These are phyloP conservation scores for Siphamia tubifer DNA, from an alignment of 2,113 vertebrate species.

Conservation along the genomic window DNA sequence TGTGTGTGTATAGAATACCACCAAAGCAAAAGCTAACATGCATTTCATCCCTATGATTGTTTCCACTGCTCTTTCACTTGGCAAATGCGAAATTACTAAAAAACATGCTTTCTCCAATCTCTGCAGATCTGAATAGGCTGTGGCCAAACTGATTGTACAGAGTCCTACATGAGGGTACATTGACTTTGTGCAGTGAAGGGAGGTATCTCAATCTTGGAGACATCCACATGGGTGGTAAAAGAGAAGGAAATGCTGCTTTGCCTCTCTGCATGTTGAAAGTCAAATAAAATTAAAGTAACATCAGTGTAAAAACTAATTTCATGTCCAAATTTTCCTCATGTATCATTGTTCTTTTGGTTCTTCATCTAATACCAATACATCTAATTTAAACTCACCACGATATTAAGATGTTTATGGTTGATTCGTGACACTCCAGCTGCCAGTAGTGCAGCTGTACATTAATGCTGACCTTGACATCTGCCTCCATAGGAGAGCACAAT, in stretches of 20 bases:
- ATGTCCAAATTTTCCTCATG: neutral
- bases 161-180: slow-evolving; percentile 74
- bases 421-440: slow-evolving; percentile 11
- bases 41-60: slow-evolving; percentile 18
- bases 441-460: slow-evolving; percentile 30
- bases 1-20: slow-evolving; percentile 32
- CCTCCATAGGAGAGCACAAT: slow-evolving; percentile 52
- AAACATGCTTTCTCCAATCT: slow-evolving; percentile 61
- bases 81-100: slow-evolving; percentile 44
- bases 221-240: slow-evolving; percentile 72
- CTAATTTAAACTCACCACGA: neutral
- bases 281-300: slow-evolving; percentile 5
- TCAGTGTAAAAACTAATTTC: neutral
- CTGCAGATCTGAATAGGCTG: slow-evolving; percentile 48
- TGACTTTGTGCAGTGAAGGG: slow-evolving; percentile 73
- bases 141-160: slow-evolving; percentile 64
- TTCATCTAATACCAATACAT: neutral
- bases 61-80: slow-evolving; percentile 21
- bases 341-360: neutral
- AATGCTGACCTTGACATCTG: slow-evolving; percentile 57
- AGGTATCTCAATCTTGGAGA: slow-evolving; percentile 66
- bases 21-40: slow-evolving; percentile 31
- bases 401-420: no score
- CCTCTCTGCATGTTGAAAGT: slow-evolving; percentile 13
- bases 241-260: slow-evolving; percentile 32